phyloP scores from a whole-genome alignment of 2,797 vertebrate genomes.

The Aselliscus stoliczkanus region DNA sequence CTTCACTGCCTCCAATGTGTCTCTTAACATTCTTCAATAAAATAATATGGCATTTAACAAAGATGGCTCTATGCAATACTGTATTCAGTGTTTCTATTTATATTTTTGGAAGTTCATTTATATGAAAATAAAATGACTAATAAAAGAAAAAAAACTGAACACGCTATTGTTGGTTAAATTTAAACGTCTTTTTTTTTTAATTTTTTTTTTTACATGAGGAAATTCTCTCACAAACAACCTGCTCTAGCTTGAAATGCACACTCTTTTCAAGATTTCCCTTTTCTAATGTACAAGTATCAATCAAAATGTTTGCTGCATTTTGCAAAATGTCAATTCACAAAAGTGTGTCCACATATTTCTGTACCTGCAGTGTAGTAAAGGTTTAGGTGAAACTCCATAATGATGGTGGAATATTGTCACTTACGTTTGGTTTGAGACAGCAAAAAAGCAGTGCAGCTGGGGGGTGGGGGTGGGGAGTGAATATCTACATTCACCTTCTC shows the following conservation, averaged over 20 bases:
- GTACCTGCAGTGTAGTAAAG: conserved; percentile 87
- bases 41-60: conserved; percentile 84
- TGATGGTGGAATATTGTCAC: conserved; percentile 86
- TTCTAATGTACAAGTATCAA: conserved; percentile 83
- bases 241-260: conserved; percentile 89
- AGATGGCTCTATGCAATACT: conserved; percentile 89
- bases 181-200: no score
- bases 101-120: conserved; percentile 90
- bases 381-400: conserved; percentile 83
- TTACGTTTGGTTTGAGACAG: conserved; percentile 88
- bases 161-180: conserved; percentile 86
- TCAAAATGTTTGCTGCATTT: conserved; percentile 88
- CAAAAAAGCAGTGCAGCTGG: conserved; percentile 87
- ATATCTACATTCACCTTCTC: background rate
- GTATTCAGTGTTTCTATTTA: conserved; percentile 90
- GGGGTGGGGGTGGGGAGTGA: no score
- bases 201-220: conserved; percentile 89
- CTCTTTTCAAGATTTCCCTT: conserved; percentile 87
- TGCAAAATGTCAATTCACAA: conserved; percentile 85
- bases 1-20: conserved; percentile 80
- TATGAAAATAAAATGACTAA: conserved; percentile 92
- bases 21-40: conserved; percentile 80
- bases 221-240: conserved; percentile 87
- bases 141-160: conserved; percentile 68
- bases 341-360: conserved; percentile 86